Evolutionary conservation across 2,888 invertebrate species (phyloP).

Genomic region (Tillus elongatus): DNA sequence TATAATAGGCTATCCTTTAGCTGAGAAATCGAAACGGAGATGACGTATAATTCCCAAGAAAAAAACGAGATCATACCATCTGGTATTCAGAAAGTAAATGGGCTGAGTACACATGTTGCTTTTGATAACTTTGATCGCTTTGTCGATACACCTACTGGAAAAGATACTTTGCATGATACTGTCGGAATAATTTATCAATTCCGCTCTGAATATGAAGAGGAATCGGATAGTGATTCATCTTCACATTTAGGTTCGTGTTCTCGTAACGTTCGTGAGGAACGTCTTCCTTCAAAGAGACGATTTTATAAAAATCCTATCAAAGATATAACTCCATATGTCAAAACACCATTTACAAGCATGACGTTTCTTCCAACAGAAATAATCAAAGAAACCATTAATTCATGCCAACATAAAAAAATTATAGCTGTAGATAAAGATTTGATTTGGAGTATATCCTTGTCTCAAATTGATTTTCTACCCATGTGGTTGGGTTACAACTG

Average conservation of each 20-base stretch:
- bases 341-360: constrained; percentile 7
- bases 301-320: constrained; percentile 4
- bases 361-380: constrained; percentile 5
- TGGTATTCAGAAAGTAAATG: constrained; percentile 22
- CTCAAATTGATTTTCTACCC: constrained; percentile 17
- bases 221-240: no score
- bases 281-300: no score
- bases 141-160: constrained; percentile 24
- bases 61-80: constrained; percentile 23
- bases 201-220: no score
- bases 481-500: constrained; percentile 27
- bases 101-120: constrained; percentile 26
- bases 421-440: constrained; percentile 25
- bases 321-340: constrained; percentile 1
- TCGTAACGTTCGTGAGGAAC: no score
- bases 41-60: constrained; percentile 20
- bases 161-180: no score
- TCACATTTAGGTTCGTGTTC: no score
- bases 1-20: constrained; percentile 24
- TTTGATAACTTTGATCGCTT: constrained; percentile 29
- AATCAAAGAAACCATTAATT: constrained; percentile 9
- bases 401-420: constrained; percentile 2
- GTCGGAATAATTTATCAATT: constrained; percentile 29
- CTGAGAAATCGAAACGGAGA: constrained; percentile 28
- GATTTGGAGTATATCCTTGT: constrained; percentile 18